These are phyloP conservation scores for Chloropsis hardwickii DNA, from an alignment of 2,113 vertebrate species.

Conservation along the genomic window DNA sequence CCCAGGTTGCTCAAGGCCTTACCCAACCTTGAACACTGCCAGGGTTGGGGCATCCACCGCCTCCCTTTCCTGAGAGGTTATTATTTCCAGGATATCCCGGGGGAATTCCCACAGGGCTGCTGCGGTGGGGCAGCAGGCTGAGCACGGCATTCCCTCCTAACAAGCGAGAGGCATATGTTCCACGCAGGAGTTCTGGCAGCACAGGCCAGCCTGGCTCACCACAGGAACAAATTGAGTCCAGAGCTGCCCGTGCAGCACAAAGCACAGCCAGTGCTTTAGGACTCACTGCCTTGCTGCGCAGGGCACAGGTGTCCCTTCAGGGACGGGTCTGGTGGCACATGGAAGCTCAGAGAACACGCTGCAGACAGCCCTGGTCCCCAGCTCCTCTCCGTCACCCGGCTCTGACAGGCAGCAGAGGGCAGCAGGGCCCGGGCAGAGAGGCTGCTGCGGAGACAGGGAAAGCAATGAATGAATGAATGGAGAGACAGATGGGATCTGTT, in stretches of 20 bases:
- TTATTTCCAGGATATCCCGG: not conserved
- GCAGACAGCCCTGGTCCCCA: fast-evolving
- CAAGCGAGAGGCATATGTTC: not conserved
- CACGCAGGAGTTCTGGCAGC: fast-evolving
- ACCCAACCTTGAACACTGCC: not conserved
- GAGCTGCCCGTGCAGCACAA: not conserved
- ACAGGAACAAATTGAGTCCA: not conserved
- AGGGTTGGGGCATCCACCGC: not conserved
- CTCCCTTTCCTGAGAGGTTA: not conserved
- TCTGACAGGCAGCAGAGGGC: conserved; percentile 2
- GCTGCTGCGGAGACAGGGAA: not conserved
- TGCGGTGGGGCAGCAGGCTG: fast-evolving
- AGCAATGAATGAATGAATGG: not conserved
- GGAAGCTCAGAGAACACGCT: not conserved
- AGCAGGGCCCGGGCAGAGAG: not conserved
- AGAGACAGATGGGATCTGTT: not conserved
- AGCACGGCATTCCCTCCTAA: not conserved
- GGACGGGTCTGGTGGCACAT: fast-evolving
- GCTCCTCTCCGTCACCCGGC: not conserved
- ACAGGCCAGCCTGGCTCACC: not conserved
- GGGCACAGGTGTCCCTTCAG: not conserved
- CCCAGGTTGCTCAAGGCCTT: not conserved
- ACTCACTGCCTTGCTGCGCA: not conserved
- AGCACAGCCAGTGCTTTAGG: not conserved
- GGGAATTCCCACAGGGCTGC: not conserved